phyloP scores from a whole-genome alignment of 2,797 vertebrate species.

The Orientallactaga sibirica region DNA sequence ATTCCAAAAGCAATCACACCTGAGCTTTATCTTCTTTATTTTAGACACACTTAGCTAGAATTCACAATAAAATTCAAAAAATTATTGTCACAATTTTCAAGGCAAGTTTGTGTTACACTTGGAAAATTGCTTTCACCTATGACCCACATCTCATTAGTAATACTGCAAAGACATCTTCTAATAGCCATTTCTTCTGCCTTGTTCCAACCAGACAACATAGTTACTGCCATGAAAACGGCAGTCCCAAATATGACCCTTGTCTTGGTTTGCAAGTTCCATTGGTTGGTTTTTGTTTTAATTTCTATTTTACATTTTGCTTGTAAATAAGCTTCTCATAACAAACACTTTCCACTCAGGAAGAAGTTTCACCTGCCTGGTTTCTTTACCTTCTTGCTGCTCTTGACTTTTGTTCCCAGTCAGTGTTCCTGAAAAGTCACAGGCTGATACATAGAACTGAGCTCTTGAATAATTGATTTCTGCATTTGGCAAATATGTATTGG shows the following conservation, averaged over 20 bases:
- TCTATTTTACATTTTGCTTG: background rate
- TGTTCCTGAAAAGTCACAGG: conserved; percentile 63
- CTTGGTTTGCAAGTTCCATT: conserved; percentile 63
- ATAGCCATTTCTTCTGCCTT: conserved; percentile 31
- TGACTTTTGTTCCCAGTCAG: conserved; percentile 16
- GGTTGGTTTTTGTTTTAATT: conserved; percentile 51
- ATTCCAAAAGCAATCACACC: background rate
- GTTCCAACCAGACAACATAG: conserved; percentile 25
- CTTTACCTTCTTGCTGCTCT: background rate
- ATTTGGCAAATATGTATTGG: conserved; percentile 60
- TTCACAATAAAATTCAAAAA: conserved; percentile 16
- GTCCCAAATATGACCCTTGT: conserved; percentile 41
- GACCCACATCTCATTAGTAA: conserved; percentile 73
- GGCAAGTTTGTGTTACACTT: conserved; percentile 23
- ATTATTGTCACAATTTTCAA: conserved; percentile 14
- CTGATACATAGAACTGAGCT: conserved; percentile 36
- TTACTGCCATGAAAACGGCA: conserved; percentile 43
- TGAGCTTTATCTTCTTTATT: background rate
- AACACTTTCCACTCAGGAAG: background rate
- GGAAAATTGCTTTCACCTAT: conserved; percentile 67
- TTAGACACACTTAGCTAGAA: background rate
- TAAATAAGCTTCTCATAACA: conserved; percentile 61
- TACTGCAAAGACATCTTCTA: background rate
- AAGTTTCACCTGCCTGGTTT: background rate
- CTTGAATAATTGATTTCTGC: conserved; percentile 66